Evolutionary conservation across 2,888 invertebrate genomes (phyloP).

Genomic region (Acutogordius australiensis): DNA sequence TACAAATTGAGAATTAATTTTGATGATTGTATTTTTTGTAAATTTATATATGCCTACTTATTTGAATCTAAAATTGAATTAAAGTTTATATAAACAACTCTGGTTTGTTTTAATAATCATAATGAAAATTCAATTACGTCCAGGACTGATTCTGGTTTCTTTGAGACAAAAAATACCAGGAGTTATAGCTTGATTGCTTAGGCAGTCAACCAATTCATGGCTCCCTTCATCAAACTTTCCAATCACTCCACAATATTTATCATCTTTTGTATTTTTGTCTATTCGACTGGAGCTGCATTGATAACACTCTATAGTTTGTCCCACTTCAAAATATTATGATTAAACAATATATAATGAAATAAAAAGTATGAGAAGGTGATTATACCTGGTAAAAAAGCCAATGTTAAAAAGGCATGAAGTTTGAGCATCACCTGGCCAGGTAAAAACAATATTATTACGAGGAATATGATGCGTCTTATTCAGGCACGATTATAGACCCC

Average conservation of each 20-base stretch:
- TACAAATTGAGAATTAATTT: not conserved
- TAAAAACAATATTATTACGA: too few species aligned
- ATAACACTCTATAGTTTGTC: conserved; percentile 1
- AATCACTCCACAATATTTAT: not conserved
- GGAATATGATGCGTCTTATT: too few species aligned
- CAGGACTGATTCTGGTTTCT: not conserved
- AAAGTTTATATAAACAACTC: too few species aligned
- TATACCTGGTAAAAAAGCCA: too few species aligned
- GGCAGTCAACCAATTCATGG: conserved; percentile 11
- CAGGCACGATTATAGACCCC: too few species aligned
- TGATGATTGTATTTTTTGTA: not conserved
- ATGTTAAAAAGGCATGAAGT: too few species aligned
- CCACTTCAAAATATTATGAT: not conserved
- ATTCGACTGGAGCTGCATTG: not conserved
- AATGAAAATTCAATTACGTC: not conserved
- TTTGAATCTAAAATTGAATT: not conserved
- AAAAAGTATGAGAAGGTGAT: too few species aligned
- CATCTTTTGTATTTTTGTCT: not conserved
- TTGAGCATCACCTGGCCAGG: too few species aligned
- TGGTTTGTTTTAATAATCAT: not conserved
- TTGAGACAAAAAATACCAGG: conserved; percentile 11
- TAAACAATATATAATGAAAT: too few species aligned
- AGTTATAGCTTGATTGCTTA: not conserved
- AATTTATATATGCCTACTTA: not conserved
- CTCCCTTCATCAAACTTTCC: not conserved